These are phyloP conservation scores for Sminthurinus signatus DNA, from an alignment of 1,140 invertebrate species.

Conservation along the genomic window DNA sequence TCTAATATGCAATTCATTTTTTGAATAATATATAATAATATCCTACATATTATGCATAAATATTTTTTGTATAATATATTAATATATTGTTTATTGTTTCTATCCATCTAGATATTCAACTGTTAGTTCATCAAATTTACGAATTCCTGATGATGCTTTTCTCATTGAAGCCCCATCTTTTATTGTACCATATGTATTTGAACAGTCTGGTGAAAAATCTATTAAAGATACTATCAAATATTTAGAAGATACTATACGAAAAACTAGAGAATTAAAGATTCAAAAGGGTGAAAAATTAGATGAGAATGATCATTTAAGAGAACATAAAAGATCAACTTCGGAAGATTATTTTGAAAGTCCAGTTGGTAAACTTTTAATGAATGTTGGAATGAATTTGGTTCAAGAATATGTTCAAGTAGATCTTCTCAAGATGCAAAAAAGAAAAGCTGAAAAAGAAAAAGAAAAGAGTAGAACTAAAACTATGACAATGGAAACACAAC, in stretches of 20 bases:
- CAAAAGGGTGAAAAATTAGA: conserved; percentile 44
- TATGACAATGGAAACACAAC: conserved; percentile 61
- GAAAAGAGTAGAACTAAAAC: conserved; percentile 52
- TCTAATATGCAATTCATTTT: too few relatives aligned
- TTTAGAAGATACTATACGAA: conserved; percentile 55
- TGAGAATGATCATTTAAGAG: conserved; percentile 45
- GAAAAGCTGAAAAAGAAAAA: conserved; percentile 59
- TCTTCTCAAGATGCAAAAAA: conserved; percentile 75
- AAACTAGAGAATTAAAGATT: conserved; percentile 56
- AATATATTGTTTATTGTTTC: too few relatives aligned
- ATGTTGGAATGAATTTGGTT: conserved; percentile 82
- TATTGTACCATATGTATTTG: conserved; percentile 80
- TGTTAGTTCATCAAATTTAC: too few relatives aligned
- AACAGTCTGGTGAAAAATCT: conserved; percentile 63
- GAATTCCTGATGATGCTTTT: conserved; percentile 78
- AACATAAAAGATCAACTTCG: conserved; percentile 23
- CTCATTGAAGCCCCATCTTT: conserved; percentile 85
- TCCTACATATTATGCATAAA: too few relatives aligned
- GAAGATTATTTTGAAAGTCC: conserved; percentile 70
- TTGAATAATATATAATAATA: too few relatives aligned
- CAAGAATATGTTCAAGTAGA: conserved; percentile 90
- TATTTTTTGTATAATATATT: too few relatives aligned
- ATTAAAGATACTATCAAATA: conserved; percentile 68
- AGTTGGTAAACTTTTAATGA: conserved; percentile 84
- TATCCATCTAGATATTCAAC: too few relatives aligned